Conservation (phyloP, 2,113 vertebrate species). For the Malurus alboscapulatus region DNA sequence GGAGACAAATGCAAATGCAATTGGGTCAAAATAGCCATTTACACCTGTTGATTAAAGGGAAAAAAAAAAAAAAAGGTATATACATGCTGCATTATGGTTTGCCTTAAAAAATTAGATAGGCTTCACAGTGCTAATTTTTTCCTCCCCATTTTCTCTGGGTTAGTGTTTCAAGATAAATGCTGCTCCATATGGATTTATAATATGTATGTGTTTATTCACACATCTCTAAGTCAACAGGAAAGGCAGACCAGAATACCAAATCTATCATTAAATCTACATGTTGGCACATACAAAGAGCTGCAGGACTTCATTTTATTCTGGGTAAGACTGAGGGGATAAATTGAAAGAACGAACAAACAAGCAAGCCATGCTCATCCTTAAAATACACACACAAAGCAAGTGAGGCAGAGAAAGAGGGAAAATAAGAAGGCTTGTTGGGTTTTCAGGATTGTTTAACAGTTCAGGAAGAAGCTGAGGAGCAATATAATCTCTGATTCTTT, state of each 20-base stretch:
- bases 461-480: neutral
- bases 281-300: neutral
- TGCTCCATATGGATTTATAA: neutral
- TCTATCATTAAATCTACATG: conserved; percentile 28
- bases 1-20: conserved; percentile 19
- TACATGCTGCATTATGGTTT: neutral
- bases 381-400: neutral
- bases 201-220: neutral
- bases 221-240: neutral
- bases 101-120: neutral
- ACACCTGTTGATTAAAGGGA: neutral
- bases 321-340: neutral
- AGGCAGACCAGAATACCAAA: conserved; percentile 34
- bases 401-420: neutral
- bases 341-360: neutral
- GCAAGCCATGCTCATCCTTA: neutral
- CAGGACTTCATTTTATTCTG: neutral
- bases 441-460: neutral
- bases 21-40: conserved; percentile 10
- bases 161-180: neutral
- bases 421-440: neutral
- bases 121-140: neutral
- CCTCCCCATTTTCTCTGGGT: neutral
- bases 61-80: neutral
- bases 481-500: neutral